Evolutionary conservation across 2,888 invertebrate genomes (phyloP), one percentile per base, ranked within the genome.

Genomic region (Caradrina clavipalpis): DNA sequence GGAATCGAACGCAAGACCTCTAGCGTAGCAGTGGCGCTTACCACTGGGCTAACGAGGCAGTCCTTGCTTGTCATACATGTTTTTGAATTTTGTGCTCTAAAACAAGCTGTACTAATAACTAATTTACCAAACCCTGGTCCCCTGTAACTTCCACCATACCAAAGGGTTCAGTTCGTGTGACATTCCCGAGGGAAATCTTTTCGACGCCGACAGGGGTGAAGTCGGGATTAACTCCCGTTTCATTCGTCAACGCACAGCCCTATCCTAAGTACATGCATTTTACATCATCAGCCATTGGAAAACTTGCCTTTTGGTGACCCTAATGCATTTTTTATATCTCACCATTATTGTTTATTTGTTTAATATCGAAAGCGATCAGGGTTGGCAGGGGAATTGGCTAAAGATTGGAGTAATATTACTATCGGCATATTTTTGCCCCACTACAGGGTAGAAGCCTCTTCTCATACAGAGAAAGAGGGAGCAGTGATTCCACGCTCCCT

Each of bases 121-220:
- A 39, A 60, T 60, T 60, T 35, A 51, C 51, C 7, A 2, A n/a
- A 26, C 26, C 39, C 19, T 17, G 60, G 17, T 39, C 51, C 62
- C 80, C 67, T 50, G 2, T 84, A 58, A 62, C 85, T 84, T 85
- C 69, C 15, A 67, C 83, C 85, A 70, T 59, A 57, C 56, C 69
- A 82, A 81, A 88, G 86, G 87, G 89, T 89, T 86, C 80, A 80
- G 85, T 87, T 88, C 86, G 86, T 84, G 86, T 85, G 87, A 86
- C 83, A 76, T 78, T 78, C 93, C 88, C 94, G 17, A 64, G 94
- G 95, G 94, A 94, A 95, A 95, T 94, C 94, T 94, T 91, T 92
- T 93, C 92, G 91, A 91, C 92, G 91, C 88, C 87, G 86, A 90
- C 91, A 88, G 92, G 93, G 94, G 92, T 89, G 87, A 86, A 88